Base-by-base conservation (phyloP, 2,113 vertebrate genomes). In the Lophius piscatorius region DNA sequence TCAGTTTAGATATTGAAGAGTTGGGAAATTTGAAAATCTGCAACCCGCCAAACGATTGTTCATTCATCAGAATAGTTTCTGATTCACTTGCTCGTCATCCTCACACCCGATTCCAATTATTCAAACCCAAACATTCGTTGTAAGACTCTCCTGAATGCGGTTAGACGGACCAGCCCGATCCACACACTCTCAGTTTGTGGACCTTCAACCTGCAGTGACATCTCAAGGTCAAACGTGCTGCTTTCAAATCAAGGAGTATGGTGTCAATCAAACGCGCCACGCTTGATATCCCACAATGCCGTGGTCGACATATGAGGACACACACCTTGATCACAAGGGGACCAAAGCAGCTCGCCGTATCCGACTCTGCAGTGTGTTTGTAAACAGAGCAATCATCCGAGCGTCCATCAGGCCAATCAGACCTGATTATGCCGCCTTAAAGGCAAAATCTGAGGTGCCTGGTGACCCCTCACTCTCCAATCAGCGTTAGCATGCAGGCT, bases 321-420 rank as follows among this genome's bases (percentile, higher is more conserved):
- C n/a, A n/a, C n/a, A n/a, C n/a, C n/a, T n/a, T n/a, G n/a, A n/a
- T n/a, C n/a, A n/a, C n/a, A n/a, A n/a, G n/a, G n/a, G n/a, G n/a
- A n/a, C n/a, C n/a, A n/a, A n/a, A n/a, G n/a, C n/a, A n/a, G n/a
- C n/a, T n/a, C n/a, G n/a, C n/a, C n/a, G n/a, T n/a, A n/a, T n/a
- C n/a, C n/a, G n/a, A n/a, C n/a, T n/a, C n/a, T n/a, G n/a, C n/a
- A n/a, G n/a, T n/a, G n/a, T n/a, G 46, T 16, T 20, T 48, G 62
- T 74, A 74, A 82, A 76, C 65, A 33, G 42, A 20, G 55, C 46
- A 55, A 72, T 82, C 78, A 79, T 23, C 31, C 12, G n/a, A 9
- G 21, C 60, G 14, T 56, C 41, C 38, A 57, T 56, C 47, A 21
- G 33, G 17, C 62, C 72, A 67, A 47, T 81, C 82, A 75, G 26